Percentiles rank a stretch among this genome's conserved stretches.
Conservation (phyloP, 2,888 invertebrate species). For the Boloria selene region DNA sequence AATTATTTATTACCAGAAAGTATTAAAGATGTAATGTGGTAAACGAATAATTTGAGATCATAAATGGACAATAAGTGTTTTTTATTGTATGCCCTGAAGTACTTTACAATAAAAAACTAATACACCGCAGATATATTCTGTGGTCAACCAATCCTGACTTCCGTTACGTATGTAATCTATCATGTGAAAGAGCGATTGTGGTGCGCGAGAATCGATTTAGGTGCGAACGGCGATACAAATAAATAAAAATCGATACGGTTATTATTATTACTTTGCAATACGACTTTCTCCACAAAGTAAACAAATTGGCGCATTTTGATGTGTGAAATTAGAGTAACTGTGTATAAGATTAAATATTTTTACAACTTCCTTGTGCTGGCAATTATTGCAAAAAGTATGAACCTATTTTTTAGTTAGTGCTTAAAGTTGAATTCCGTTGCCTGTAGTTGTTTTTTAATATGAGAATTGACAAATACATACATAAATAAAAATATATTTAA, state of each 20-base stretch:
- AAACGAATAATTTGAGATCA: constrained; percentile 14
- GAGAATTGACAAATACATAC: too few species aligned
- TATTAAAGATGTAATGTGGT: constrained; percentile 15
- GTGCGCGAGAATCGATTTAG: constrained; percentile 63
- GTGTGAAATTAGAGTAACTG: constrained; percentile 48
- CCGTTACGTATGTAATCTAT: constrained; percentile 68
- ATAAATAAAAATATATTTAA: too few species aligned
- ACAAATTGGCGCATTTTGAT: constrained; percentile 42
- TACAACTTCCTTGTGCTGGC: constrained; percentile 7
- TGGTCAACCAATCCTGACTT: constrained; percentile 53
- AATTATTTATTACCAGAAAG: neutral
- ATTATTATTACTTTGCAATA: constrained; percentile 48
- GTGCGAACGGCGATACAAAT: constrained; percentile 54
- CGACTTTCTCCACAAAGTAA: constrained; percentile 47
- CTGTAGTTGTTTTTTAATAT: too few species aligned
- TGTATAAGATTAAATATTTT: constrained; percentile 31
- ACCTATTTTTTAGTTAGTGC: neutral
- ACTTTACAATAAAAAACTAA: constrained; percentile 16
- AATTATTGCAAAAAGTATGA: neutral
- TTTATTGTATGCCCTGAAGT: constrained; percentile 7
- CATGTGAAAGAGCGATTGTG: constrained; percentile 65
- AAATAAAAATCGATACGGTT: constrained; percentile 63
- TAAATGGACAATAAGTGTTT: constrained; percentile 6
- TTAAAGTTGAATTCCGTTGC: neutral
- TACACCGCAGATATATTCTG: constrained; percentile 45